Percentiles rank a stretch among this genome's conserved stretches.
These are phyloP conservation scores for Azorinus chamasolen DNA, from an alignment of 2,888 invertebrate species.

Conservation along the genomic window DNA sequence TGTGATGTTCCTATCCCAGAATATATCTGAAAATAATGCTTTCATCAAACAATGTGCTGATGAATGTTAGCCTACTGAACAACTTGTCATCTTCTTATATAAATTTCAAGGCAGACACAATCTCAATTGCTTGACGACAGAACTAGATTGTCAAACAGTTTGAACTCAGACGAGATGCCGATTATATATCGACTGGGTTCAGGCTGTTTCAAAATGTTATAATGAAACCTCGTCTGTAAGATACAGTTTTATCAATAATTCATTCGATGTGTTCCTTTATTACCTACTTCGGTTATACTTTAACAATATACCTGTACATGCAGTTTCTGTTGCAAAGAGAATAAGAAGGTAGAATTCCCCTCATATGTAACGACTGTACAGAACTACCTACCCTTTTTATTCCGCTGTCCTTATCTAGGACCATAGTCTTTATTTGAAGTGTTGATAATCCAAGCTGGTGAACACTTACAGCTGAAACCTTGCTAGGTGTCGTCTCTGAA, in stretches of 20 bases:
- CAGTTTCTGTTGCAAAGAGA: background rate
- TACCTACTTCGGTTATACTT: background rate
- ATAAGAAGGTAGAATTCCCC: background rate
- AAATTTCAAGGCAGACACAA: background rate
- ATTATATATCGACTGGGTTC: too few relatives aligned
- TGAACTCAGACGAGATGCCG: too few relatives aligned
- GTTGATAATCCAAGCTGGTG: conserved; percentile 37
- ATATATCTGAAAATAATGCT: conserved; percentile 8
- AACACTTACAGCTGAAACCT: conserved; percentile 13
- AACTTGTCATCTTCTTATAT: background rate
- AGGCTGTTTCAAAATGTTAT: too few relatives aligned
- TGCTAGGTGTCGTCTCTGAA: background rate
- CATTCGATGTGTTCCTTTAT: background rate
- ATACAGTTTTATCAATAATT: background rate
- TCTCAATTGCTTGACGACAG: too few relatives aligned
- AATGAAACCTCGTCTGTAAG: background rate
- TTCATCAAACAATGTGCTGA: too few relatives aligned
- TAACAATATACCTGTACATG: background rate
- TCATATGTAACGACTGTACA: background rate
- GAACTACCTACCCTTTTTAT: conserved; percentile 21
- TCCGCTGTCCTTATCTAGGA: conserved; percentile 52
- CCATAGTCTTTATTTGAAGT: conserved; percentile 28
- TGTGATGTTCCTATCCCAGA: conserved; percentile 60
- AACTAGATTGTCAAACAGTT: too few relatives aligned
- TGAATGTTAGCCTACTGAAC: background rate